Evolutionary conservation across 2,113 vertebrate species (phyloP), one percentile per base, ranked within the genome.

Genomic region (Dasyurus viverrinus): DNA sequence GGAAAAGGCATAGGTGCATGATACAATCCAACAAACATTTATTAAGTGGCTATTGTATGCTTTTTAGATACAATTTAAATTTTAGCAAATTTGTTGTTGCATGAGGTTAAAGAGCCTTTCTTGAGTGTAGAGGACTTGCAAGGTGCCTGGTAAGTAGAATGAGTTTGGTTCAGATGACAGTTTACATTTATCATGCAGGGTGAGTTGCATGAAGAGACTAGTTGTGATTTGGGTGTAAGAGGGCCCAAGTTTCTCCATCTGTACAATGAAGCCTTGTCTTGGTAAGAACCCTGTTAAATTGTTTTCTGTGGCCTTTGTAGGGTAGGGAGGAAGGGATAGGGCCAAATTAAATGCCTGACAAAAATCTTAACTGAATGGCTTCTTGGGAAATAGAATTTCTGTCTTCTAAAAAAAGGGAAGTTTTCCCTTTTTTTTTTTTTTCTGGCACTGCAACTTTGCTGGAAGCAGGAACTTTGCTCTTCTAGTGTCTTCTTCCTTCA

Each of bases 31-130:
- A 42, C 16, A 84, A 42, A 42, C 36, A 84, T 60, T 27, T 30
- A 11, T 42, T 22, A 93, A 96, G 48, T 23, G 47, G 47, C 36
- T 95, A 48, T 94, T 93, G 93, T 96, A 76, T n/a, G 47, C 52
- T 54, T 90, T 97, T 94, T 93, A 60, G 95, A 92, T 22, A 89
- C 52, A 52, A 95, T 96, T 97, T 91, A 94, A 94, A 92, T 93
- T 30, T 93, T 91, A 93, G 94, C 89, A 95, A 96, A 89, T 93
- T 53, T 52, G 84, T 89, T 53, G 36, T 27, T 26, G 36, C 48
- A 76, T 52, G 36, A 94, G 60, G 68, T 52, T 48, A 92, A 46
- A 11, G 8, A 53, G 91, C 14, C 89, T 96, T 95, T 92, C 12
- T 96, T 89, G 53, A 91, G 84, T 84, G 6, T 42, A 84, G 19